phyloP scores from a whole-genome alignment of 2,888 invertebrate genomes.

The Erynnis tages region DNA sequence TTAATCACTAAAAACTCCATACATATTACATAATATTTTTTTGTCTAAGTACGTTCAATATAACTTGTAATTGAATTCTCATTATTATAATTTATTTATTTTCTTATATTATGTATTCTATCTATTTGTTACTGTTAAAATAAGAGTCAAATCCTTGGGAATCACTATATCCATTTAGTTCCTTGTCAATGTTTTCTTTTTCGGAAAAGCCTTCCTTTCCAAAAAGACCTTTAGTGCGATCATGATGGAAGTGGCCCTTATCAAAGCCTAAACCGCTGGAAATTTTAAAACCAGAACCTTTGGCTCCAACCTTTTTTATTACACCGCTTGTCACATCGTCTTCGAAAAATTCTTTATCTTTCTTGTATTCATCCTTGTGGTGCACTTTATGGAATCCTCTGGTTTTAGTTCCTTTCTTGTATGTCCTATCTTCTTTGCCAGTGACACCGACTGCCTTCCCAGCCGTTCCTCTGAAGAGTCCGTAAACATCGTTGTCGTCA shows the following conservation, averaged over 20 bases:
- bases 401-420: conserved; percentile 79
- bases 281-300: conserved; percentile 65
- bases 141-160: conserved; percentile 65
- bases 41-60: too few relatives aligned
- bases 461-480: conserved; percentile 59
- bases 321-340: conserved; percentile 77
- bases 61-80: too few relatives aligned
- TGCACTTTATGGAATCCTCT: conserved; percentile 81
- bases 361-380: conserved; percentile 83
- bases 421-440: conserved; percentile 71
- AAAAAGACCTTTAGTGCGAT: conserved; percentile 65
- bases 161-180: conserved; percentile 68
- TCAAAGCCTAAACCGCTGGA: conserved; percentile 66
- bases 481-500: conserved; percentile 66
- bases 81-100: too few relatives aligned
- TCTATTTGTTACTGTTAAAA: conserved; percentile 45
- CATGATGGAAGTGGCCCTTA: conserved; percentile 61
- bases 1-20: too few relatives aligned
- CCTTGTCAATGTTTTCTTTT: conserved; percentile 75
- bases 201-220: conserved; percentile 75
- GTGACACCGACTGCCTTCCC: conserved; percentile 61
- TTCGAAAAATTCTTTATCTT: conserved; percentile 81
- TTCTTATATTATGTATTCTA: too few relatives aligned
- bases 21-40: too few relatives aligned
- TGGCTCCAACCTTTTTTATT: conserved; percentile 73